Base-by-base conservation (phyloP, 2,113 vertebrate genomes). In the Nansenia antarctica region DNA sequence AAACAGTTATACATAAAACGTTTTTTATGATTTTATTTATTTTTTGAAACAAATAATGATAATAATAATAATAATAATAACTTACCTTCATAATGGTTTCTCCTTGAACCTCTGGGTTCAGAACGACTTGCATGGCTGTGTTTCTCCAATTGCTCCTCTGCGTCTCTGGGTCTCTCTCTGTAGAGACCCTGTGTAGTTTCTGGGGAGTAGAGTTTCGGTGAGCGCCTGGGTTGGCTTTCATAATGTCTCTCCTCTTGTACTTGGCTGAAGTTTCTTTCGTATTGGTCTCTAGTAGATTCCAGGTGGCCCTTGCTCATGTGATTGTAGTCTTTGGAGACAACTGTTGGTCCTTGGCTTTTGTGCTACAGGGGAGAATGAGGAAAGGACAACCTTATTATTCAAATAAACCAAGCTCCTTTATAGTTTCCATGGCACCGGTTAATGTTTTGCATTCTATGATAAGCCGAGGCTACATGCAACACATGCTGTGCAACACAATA, bases 51-150 rank as follows among this genome's bases (percentile, higher is more conserved):
- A 37, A 37, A 37, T 5, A 5, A 11, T 42, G 15, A 32, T 32
- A n/a, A 15, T 11, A 32, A 60, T 8, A 24, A 7, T 6, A 52
- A 18, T 9, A 7, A 24, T 7, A 6, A 22, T 22, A 52, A 2
- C 20, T 49, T 76, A 88, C 89, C 86, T 74, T 86, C 77, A 66
- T 77, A 78, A 1, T 18, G 67, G 20, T 42, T 47, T 72, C 82
- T 78, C 49, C 49, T n/a, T n/a, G n/a, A n/a, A n/a, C n/a, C n/a
- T n/a, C n/a, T n/a, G n/a, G n/a, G n/a, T n/a, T n/a, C n/a, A n/a
- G n/a, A n/a, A n/a, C n/a, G n/a, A n/a, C n/a, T n/a, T n/a, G n/a
- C n/a, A n/a, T n/a, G n/a, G n/a, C n/a, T n/a, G n/a, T n/a, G n/a
- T n/a, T n/a, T 74, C 9, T 82, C 32, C 8, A 62, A 20, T 2